Evolutionary conservation across 2,888 invertebrate species (phyloP).

Genomic region (Agonum fuliginosum): DNA sequence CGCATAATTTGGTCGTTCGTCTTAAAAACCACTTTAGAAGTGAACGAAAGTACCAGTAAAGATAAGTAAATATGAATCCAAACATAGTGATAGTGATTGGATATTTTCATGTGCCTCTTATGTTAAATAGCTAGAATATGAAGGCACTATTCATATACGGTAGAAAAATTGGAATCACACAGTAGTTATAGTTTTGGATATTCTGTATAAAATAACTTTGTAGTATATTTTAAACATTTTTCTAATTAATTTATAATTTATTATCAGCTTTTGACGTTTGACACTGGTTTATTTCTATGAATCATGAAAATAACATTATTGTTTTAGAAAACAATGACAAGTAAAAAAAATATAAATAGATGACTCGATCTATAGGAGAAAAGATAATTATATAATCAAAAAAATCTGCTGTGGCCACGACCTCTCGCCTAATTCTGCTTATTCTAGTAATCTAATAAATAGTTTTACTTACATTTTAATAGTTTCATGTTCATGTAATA

Average conservation of each 20-base stretch:
- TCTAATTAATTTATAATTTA: background rate
- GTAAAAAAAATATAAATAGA: no score
- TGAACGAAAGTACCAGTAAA: constrained; percentile 80
- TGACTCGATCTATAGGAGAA: no score
- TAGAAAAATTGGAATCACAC: background rate
- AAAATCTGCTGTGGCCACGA: no score
- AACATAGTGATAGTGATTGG: constrained; percentile 54
- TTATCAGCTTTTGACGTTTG: constrained; percentile 27
- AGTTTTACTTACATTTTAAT: no score
- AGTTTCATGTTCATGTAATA: no score
- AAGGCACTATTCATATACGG: constrained; percentile 40
- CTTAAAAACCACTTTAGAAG: constrained; percentile 92
- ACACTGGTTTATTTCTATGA: no score
- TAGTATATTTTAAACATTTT: constrained; percentile 13
- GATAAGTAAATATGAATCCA: constrained; percentile 51
- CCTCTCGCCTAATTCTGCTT: no score
- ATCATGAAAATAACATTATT: no score
- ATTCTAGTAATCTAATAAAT: no score
- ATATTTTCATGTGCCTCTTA: constrained; percentile 35
- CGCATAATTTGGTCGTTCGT: constrained; percentile 90
- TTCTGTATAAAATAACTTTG: background rate
- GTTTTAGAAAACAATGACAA: no score
- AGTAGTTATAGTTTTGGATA: constrained; percentile 26
- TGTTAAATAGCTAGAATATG: background rate
- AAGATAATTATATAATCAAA: no score